Evolutionary conservation across 35 echinoderm and acorn worm genomes (phyloP).

Genomic region (Diadema setosum): DNA sequence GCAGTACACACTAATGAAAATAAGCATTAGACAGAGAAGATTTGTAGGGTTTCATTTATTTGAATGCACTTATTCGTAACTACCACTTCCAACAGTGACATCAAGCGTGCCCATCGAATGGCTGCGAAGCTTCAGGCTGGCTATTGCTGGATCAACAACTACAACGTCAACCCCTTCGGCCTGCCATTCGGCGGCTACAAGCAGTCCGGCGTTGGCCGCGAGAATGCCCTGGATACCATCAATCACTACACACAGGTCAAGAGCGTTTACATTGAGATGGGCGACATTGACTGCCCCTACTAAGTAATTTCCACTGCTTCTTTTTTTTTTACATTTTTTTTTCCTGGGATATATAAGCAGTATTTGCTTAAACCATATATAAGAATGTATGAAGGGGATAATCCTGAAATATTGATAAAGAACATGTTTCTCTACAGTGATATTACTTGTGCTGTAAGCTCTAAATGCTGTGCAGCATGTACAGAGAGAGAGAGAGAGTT

Average conservation of each 20-base stretch:
- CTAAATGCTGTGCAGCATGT: no score
- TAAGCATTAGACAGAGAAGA: no score
- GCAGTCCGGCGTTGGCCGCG: conserved; percentile 76
- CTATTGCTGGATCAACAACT: conserved; percentile 83
- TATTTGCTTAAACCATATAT: neutral
- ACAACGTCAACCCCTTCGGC: conserved; percentile 64
- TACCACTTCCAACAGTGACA: conserved; percentile 79
- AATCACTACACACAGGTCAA: conserved; percentile 76
- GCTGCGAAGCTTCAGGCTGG: conserved; percentile 61
- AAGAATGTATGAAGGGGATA: no score
- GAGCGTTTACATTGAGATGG: conserved; percentile 94
- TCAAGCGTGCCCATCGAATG: conserved; percentile 67
- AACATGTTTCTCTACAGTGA: no score
- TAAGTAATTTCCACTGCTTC: neutral
- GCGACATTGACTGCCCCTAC: conserved; percentile 67
- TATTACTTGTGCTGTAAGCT: no score
- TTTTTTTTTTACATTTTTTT: neutral
- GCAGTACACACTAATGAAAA: no score
- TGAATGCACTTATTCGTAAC: no score
- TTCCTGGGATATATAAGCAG: neutral
- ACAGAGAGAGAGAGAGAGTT: no score
- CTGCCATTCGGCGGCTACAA: conserved; percentile 91
- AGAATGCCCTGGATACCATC: conserved; percentile 65
- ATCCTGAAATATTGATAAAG: neutral
- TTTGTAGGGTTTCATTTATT: no score